A percentile compares a stretch with the other conserved stretches of the same genome.
Evolutionary conservation across 2,888 invertebrate species (phyloP).

Genomic region (Microctonus hyperodae): DNA sequence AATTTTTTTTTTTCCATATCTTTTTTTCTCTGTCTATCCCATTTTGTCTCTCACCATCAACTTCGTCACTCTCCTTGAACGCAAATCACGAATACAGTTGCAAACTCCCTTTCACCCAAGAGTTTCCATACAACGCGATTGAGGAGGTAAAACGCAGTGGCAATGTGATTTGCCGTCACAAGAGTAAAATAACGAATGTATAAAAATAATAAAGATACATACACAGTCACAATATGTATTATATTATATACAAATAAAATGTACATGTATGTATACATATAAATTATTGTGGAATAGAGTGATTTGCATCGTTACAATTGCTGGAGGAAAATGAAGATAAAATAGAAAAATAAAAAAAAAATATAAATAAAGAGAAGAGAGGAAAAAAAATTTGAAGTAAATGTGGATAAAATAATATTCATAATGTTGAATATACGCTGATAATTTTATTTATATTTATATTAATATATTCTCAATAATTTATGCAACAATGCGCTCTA

Average conservation of each 20-base stretch:
- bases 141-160: constrained; percentile 13
- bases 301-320: background rate
- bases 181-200: constrained; percentile 8
- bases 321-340: background rate
- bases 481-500: background rate
- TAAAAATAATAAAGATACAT: background rate
- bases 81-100: constrained; percentile 28
- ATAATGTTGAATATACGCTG: background rate
- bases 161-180: constrained; percentile 25
- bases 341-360: background rate
- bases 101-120: constrained; percentile 30
- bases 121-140: constrained; percentile 14
- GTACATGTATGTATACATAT: background rate
- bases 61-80: constrained; percentile 30
- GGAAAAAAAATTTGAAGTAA: too few species aligned
- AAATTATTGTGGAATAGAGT: too few species aligned
- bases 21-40: background rate
- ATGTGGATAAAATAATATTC: constrained; percentile 10
- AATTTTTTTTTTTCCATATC: background rate
- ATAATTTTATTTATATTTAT: constrained; percentile 1
- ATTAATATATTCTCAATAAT: background rate
- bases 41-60: background rate
- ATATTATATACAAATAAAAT: background rate
- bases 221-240: background rate
- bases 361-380: too few species aligned